Evolutionary conservation across 2,888 invertebrate species (phyloP), one percentile per base, ranked within the genome.

Genomic region (Ormyrus thymus): DNA sequence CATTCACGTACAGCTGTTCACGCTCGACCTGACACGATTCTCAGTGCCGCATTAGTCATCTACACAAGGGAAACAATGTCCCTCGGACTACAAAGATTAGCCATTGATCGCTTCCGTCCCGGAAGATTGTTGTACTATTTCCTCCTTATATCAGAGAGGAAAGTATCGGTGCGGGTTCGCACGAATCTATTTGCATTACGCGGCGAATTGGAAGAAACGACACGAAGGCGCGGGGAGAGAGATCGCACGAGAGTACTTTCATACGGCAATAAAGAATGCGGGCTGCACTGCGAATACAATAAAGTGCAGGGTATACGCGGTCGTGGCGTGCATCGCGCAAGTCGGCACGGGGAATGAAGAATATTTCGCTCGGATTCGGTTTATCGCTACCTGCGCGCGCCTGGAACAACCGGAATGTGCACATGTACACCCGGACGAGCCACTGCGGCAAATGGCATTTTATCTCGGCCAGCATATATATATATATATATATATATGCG

Each of bases 341-440:
- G 29, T 29, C 29, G 29, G 4, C 1, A 29, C 29, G 29, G 29
- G 29, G 29, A 29, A 48, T 48, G 71, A 61, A 71, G 61, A 61
- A 71, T 29, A 29, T 4, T 29, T 70, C 48, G 10, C 29, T 8
- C 13, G 46, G n/a, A 59, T 64, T 73, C 64, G 72, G 62, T 55
- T 72, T 73, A 73, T 73, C 72, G 72, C 51, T 61, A 51, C 58
- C 70, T 51, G 48, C 50, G 50, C 53, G 15, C n/a, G 7, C 48
- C 7, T 7, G 4, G 43, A 46, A 46, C 43, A 53, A 64, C 56
- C 50, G 58, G 65, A 68, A 75, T 69, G 61, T 46, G 15, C 50
- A n/a, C 46, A 13, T 6, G 53, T 7, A 7, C n/a, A 6, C 48
- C 29, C 29, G 29, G 29, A 29, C 29, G 29, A 29, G 29, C 29